Conservation (phyloP, 2,888 invertebrate species). For the Polydrusus pterygomalis region DNA sequence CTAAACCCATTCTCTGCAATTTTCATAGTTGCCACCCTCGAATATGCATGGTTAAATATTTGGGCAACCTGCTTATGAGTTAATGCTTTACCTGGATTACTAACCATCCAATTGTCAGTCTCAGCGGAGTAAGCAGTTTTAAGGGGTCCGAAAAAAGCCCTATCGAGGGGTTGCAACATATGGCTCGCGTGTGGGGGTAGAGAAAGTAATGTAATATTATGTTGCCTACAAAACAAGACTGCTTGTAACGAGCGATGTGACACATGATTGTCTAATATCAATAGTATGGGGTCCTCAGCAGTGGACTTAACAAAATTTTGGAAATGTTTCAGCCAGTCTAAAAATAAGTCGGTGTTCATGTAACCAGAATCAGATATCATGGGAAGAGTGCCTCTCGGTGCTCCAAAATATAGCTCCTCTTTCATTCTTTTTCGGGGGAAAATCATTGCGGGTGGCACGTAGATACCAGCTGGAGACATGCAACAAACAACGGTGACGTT, state of each 20-base stretch:
- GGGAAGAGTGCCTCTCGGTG: constrained; percentile 1
- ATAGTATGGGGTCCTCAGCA: constrained; percentile 13
- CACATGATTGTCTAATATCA: constrained; percentile 21
- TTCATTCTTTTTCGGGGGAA: constrained; percentile 4
- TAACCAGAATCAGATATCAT: constrained; percentile 19
- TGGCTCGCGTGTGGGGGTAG: not conserved
- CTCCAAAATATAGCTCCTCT: constrained; percentile 9
- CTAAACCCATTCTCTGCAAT: not conserved
- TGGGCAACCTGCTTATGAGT: too few species aligned
- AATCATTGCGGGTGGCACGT: not conserved
- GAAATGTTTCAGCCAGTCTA: constrained; percentile 17
- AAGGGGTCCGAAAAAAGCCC: not conserved
- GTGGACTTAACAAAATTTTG: not conserved
- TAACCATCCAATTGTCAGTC: constrained; percentile 25
- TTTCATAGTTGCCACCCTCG: not conserved
- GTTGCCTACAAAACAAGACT: constrained; percentile 3
- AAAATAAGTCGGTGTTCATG: constrained; percentile 22
- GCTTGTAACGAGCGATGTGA: constrained; percentile 4
- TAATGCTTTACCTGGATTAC: too few species aligned
- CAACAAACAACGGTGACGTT: not conserved
- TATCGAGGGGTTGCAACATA: not conserved
- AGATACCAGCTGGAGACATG: not conserved
- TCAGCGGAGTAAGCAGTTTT: not conserved
- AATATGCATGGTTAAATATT: too few species aligned
- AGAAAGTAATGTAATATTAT: constrained; percentile 2